Percentiles rank a stretch among this genome's conserved stretches.
phyloP scores from a whole-genome alignment of 2,113 vertebrate species.

The Procavia capensis region DNA sequence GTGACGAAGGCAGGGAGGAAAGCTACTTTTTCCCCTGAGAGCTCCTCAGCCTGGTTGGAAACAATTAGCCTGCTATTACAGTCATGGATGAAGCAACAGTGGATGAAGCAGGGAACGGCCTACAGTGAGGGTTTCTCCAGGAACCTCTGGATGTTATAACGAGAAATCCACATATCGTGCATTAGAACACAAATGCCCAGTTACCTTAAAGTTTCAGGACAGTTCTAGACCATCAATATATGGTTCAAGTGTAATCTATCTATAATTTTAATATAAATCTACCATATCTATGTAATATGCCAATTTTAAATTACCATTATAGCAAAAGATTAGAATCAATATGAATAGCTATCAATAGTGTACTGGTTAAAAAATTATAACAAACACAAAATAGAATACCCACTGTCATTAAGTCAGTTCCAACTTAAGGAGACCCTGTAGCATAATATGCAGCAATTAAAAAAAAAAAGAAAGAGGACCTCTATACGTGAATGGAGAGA shows the following conservation, averaged over 20 bases:
- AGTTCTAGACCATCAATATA: background rate
- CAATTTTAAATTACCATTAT: background rate
- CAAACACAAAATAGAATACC: background rate
- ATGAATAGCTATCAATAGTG: background rate
- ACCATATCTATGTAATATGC: background rate
- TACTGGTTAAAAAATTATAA: background rate
- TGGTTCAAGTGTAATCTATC: background rate
- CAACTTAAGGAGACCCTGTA: too few relatives aligned
- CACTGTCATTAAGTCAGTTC: too few relatives aligned
- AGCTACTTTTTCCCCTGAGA: background rate
- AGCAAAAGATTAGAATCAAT: conserved; percentile 20
- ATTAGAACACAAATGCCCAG: conserved; percentile 20
- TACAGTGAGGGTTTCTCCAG: background rate
- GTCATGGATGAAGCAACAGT: accelerated
- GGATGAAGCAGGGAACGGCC: background rate
- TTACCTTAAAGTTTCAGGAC: background rate
- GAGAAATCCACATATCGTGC: background rate
- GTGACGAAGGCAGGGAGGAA: too few relatives aligned
- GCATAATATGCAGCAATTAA: background rate
- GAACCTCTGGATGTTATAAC: background rate
- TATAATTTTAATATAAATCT: background rate
- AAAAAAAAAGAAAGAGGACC: conserved; percentile 3
- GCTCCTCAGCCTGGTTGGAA: background rate
- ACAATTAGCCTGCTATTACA: background rate
- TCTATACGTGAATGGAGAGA: background rate